Base-by-base conservation (phyloP, 2,113 vertebrate species). In the Daboia siamensis region DNA sequence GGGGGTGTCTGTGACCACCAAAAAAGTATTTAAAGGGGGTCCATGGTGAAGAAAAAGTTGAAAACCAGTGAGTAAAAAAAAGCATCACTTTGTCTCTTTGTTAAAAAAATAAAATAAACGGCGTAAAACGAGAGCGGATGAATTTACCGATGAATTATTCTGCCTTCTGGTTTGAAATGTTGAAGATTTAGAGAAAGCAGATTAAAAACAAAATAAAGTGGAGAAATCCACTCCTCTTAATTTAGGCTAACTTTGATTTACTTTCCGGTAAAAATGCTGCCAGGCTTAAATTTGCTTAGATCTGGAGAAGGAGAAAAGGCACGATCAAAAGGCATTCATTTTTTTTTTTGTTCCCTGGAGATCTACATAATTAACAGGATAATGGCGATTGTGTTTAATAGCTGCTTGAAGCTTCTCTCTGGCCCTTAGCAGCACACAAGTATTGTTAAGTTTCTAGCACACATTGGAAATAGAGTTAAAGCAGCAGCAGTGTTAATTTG, bases 401-500 rank as follows among this genome's bases (percentile, higher is more conserved):
- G 69, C 33, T 39, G 69, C 15, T 80, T 39, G 69, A 80, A 80
- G 33, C 33, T 8, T 80, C 17, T 80, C 15, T 80, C 15, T 80
- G 6, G 6, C 69, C 33, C 17, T 0, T 6, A 9, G 69, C 69
- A 39, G 69, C 33, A 8, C 6, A 80, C 15, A 80, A 39, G 69
- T 20, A 39, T 80, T 74, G 64, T 74, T 33, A 17, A 33, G 64
- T 33, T 69, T 69, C 29, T 69, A 69, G 61, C 61, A 74, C 13
- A 1, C 2, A 2, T 33, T 33, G n/a, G 69, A 74, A 74, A 33
- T 4, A 64, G 0, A 69, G 29, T 1, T 64, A 4, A 23, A 23
- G 55, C 13, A 2, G 8, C 3, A 4, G 9, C 10, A 3, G 4
- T 0, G 15, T 4, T n/a, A 24, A 24, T 26, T 10, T 5, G n/a